Base-by-base conservation (phyloP, 2,888 invertebrate species). In the Macrophya alboannulata region DNA sequence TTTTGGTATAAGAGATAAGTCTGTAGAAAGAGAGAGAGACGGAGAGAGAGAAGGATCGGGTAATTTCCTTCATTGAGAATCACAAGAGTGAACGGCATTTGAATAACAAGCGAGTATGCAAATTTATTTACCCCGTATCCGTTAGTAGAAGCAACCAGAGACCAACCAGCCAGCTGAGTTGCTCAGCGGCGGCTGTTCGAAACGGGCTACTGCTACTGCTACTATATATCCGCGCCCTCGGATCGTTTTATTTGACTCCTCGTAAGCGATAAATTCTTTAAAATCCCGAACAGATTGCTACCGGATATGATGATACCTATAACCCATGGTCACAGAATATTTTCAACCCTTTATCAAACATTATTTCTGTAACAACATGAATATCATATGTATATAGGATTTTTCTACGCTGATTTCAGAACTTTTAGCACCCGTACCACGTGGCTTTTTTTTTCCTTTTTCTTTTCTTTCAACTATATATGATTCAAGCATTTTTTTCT, bases 21-120 rank as follows among this genome's bases (percentile, higher is more conserved):
- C 82, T 37, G 10, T 12, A 68, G 31, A 37, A 37, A 48, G 10
- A 15, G 1, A 15, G 15, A 48, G 48, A 15, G 48, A 48, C 1
- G 31, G 31, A 31, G 31, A 48, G 48, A 48, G 48, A 48, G 15
- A 12, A 48, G 55, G 79, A 31, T 55, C 87, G 87, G 86, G 88
- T 88, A 86, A 88, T 90, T 90, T 91, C 89, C 88, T 90, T 91
- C 89, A 90, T 91, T 90, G 89, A 90, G 90, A 91, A 89, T 91
- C 90, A 88, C 88, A 90, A 90, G 91, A 91, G 90, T 90, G 89
- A 91, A 91, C 91, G 88, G 88, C 89, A 93, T 93, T 93, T 93
- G 92, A 93, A 92, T 93, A 93, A 92, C 92, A 92, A 93, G 93
- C 92, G 90, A 91, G 83, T 89, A 93, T 93, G 92, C 89, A 91